Conservation (phyloP, 2,888 invertebrate genomes). For the Psylliodes chrysocephalus region DNA sequence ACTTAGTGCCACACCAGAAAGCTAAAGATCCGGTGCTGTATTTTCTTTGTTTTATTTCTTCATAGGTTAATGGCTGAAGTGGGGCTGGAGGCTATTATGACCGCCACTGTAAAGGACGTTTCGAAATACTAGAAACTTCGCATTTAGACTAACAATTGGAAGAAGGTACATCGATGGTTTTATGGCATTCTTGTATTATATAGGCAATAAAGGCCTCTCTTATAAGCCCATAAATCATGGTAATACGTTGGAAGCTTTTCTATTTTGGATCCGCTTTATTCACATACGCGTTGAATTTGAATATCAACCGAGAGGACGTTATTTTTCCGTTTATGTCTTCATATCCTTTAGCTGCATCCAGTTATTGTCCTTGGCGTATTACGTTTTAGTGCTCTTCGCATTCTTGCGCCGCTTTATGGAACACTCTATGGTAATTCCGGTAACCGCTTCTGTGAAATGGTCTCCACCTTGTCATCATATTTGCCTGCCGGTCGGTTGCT, state of each 20-base stretch:
- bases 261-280: conserved; percentile 48
- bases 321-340: conserved; percentile 62
- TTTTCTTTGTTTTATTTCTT: too few relatives aligned
- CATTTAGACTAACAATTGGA: conserved; percentile 20
- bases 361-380: conserved; percentile 61
- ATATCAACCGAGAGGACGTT: conserved; percentile 58
- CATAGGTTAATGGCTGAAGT: too few relatives aligned
- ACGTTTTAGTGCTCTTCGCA: conserved; percentile 56
- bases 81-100: too few relatives aligned
- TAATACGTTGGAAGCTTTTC: conserved; percentile 43
- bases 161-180: conserved; percentile 28
- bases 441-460: conserved; percentile 53
- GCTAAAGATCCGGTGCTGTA: too few relatives aligned
- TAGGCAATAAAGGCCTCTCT: conserved; percentile 35
- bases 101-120: too few relatives aligned
- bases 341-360: conserved; percentile 61
- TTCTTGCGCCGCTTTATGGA: conserved; percentile 52
- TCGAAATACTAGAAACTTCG: not conserved
- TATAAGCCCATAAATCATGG: conserved; percentile 40
- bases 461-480: conserved; percentile 49
- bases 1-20: too few relatives aligned
- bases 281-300: conserved; percentile 57
- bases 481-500: conserved; percentile 6
- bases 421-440: conserved; percentile 54
- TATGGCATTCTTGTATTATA: conserved; percentile 30